Evolutionary conservation across 92 coral and sea anemone species (phyloP).

Genomic region (Desmophyllum pertusum): DNA sequence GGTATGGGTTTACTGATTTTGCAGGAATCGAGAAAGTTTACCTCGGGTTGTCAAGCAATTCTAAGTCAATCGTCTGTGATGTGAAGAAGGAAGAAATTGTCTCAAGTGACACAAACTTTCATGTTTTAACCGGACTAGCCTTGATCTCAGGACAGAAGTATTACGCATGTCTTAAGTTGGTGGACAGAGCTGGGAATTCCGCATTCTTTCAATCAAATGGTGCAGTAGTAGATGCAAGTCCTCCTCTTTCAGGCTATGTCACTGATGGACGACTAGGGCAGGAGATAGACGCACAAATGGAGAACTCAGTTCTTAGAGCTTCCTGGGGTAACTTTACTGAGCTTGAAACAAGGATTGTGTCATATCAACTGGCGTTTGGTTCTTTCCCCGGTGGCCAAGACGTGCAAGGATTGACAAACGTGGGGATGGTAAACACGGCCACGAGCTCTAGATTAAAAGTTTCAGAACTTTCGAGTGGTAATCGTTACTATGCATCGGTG

Average conservation of each 20-base stretch:
- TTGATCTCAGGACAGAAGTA: constrained; percentile 69
- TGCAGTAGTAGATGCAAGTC: constrained; percentile 65
- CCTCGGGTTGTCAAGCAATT: constrained; percentile 59
- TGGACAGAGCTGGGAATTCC: constrained; percentile 76
- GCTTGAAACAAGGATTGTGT: constrained; percentile 60
- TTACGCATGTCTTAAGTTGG: constrained; percentile 64
- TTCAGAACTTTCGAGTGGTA: constrained; percentile 63
- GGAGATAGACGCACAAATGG: constrained; percentile 59
- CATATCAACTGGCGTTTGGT: constrained; percentile 77
- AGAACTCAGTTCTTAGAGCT: constrained; percentile 65
- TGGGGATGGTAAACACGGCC: constrained; percentile 68
- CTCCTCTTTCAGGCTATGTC: constrained; percentile 70
- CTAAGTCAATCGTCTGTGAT: constrained; percentile 56
- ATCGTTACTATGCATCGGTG: constrained; percentile 73
- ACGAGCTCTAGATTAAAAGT: constrained; percentile 74
- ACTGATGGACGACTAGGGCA: constrained; percentile 59
- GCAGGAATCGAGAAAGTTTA: constrained; percentile 61
- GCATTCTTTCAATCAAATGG: constrained; percentile 75
- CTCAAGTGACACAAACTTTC: constrained; percentile 26
- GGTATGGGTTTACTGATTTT: constrained; percentile 74
- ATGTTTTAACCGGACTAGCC: constrained; percentile 54
- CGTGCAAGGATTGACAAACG: constrained; percentile 73
- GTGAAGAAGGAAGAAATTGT: constrained; percentile 45
- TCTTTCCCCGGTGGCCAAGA: constrained; percentile 64
- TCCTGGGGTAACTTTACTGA: constrained; percentile 76